A percentile compares a stretch with the other conserved stretches of the same genome.
phyloP scores from a whole-genome alignment of 2,797 vertebrate species.

The Tarsius wallacei region DNA sequence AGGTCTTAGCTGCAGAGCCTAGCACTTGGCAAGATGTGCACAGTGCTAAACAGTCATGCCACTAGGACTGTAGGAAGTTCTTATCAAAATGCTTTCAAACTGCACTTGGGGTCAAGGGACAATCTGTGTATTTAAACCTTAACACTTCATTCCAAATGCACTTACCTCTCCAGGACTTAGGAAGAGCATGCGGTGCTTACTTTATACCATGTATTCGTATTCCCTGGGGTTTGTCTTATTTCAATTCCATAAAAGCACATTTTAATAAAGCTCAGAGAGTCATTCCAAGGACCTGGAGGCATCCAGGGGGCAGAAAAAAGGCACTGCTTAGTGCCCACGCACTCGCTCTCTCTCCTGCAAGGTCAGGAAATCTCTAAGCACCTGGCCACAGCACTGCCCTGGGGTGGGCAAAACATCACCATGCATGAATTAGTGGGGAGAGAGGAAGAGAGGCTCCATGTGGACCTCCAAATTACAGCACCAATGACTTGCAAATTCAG shows the following conservation, averaged over 20 bases:
- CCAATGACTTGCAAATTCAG: background rate
- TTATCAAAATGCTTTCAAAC: background rate
- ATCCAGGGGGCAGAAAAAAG: background rate
- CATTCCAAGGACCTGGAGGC: background rate
- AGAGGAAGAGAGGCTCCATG: background rate
- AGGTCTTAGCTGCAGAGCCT: background rate
- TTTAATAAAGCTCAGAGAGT: background rate
- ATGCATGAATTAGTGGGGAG: background rate
- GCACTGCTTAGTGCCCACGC: background rate
- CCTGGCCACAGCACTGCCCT: background rate
- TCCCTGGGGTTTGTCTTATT: background rate
- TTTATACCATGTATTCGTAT: background rate
- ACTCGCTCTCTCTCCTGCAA: too few species aligned
- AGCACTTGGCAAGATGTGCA: background rate
- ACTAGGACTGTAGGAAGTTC: background rate
- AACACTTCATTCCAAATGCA: background rate
- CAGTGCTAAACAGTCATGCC: background rate
- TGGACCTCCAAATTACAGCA: background rate
- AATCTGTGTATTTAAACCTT: background rate
- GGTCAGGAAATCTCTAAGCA: background rate
- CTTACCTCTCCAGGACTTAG: background rate
- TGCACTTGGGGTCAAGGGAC: background rate
- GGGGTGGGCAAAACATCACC: background rate
- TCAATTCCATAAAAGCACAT: background rate
- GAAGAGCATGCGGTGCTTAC: background rate